Percentiles rank a stretch among this genome's conserved stretches.
phyloP scores from a whole-genome alignment of 2,113 vertebrate genomes.

The Brevimyrus niger region DNA sequence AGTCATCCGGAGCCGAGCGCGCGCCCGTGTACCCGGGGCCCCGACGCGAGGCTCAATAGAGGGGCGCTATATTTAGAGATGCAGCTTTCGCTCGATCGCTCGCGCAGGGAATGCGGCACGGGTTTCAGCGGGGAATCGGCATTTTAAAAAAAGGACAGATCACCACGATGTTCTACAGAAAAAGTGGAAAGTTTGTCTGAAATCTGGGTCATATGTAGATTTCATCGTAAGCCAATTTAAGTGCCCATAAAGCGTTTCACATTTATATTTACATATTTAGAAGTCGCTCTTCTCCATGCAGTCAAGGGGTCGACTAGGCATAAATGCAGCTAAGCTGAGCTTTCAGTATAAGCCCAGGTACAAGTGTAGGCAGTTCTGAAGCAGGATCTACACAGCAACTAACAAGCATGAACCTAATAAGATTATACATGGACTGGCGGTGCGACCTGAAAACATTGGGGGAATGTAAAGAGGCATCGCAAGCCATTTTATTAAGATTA shows the following conservation, averaged over 20 bases:
- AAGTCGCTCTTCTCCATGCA: not conserved
- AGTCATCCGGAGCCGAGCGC: conserved; percentile 8
- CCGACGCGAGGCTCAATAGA: not conserved
- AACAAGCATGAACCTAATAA: not conserved
- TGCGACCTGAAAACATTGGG: not conserved
- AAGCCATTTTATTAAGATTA: not conserved
- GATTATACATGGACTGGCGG: not conserved
- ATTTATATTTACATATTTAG: not conserved
- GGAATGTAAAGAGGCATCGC: not conserved
- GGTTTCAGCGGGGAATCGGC: not conserved
- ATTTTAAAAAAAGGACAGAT: not conserved
- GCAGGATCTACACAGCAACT: not conserved
- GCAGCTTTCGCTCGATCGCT: not conserved
- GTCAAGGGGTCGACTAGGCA: not conserved
- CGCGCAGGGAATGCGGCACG: not conserved
- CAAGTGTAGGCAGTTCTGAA: not conserved
- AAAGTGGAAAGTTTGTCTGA: not conserved
- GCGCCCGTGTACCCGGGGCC: not conserved
- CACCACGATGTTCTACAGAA: not conserved
- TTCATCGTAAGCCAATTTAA: not conserved
- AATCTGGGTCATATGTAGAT: not conserved
- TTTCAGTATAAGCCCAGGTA: not conserved
- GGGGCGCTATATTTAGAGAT: not conserved
- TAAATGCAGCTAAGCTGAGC: not conserved
- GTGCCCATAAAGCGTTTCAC: not conserved